Percentiles rank a stretch among this genome's conserved stretches.
These are phyloP conservation scores for Drosophila gaucha DNA, from an alignment of 2,888 invertebrate genomes.

Conservation along the genomic window DNA sequence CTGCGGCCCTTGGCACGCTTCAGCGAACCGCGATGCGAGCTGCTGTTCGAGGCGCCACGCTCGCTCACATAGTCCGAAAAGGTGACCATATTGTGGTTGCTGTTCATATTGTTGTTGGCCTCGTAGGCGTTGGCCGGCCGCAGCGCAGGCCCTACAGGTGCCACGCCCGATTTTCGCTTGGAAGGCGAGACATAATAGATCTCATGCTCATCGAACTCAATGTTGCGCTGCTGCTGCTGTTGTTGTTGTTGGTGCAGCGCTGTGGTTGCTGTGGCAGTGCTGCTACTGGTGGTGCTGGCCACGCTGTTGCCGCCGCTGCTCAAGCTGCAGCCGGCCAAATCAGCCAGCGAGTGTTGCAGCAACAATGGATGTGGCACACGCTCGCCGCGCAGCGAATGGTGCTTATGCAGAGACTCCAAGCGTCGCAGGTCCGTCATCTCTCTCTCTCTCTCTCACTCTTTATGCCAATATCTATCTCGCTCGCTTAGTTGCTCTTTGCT, in stretches of 20 bases:
- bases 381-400: conserved; percentile 65
- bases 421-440: conserved; percentile 74
- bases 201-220: conserved; percentile 83
- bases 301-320: conserved; percentile 78
- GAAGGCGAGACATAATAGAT: conserved; percentile 84
- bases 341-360: conserved; percentile 77
- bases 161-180: conserved; percentile 79
- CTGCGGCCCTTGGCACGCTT: conserved; percentile 84
- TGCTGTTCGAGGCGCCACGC: conserved; percentile 39
- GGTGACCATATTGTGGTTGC: conserved; percentile 77
- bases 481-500: background rate
- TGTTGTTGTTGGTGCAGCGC: conserved; percentile 64
- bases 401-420: conserved; percentile 59
- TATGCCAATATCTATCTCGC: background rate
- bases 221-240: conserved; percentile 41
- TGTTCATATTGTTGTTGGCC: conserved; percentile 22
- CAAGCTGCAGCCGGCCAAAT: conserved; percentile 75
- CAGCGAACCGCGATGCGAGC: conserved; percentile 80
- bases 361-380: conserved; percentile 65
- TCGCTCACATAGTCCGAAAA: conserved; percentile 82
- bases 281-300: conserved; percentile 76
- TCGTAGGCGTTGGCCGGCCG: conserved; percentile 67
- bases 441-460: background rate
- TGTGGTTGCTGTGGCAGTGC: conserved; percentile 75
- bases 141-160: conserved; percentile 68